Evolutionary conservation across 2,113 vertebrate genomes (phyloP).

Genomic region (Hiodon tergisus): DNA sequence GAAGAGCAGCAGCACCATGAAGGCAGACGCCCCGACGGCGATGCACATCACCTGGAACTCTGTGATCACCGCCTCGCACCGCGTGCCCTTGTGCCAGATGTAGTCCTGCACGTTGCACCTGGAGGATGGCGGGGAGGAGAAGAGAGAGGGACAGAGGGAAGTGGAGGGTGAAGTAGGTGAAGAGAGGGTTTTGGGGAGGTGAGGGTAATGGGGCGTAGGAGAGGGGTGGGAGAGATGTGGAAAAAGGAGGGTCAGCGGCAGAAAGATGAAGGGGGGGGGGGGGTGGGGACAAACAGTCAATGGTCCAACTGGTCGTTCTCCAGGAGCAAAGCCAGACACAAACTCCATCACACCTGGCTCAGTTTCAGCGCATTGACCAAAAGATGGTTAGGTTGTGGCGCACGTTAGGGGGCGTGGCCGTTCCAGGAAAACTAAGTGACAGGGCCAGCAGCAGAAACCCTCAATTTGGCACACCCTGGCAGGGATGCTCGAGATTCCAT

Average conservation of each 20-base stretch:
- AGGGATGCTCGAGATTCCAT: no score
- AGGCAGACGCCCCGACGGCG: slow-evolving; percentile 80
- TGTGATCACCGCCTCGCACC: slow-evolving; percentile 91
- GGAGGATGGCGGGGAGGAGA: background rate
- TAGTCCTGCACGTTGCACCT: slow-evolving; percentile 97
- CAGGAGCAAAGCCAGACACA: no score
- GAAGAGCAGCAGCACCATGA: slow-evolving; percentile 91
- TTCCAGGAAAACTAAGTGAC: no score
- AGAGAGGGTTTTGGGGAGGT: slow-evolving; percentile 34
- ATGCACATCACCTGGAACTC: slow-evolving; percentile 98
- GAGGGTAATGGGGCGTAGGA: background rate
- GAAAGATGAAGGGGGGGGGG: slow-evolving; percentile 2
- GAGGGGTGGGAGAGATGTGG: background rate
- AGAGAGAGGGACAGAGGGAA: background rate
- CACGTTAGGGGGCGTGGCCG: no score
- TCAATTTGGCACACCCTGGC: no score
- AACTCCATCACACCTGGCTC: no score
- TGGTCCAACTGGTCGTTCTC: no score
- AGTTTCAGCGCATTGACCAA: no score
- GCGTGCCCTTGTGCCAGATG: slow-evolving; percentile 94
- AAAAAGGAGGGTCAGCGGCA: slow-evolving; percentile 15
- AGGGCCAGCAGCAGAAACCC: no score
- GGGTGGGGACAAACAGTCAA: no score
- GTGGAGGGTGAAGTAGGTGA: slow-evolving; percentile 32
- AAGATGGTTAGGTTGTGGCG: no score